Evolutionary conservation across 1,140 invertebrate species (phyloP).

Genomic region (Bombus confusus): DNA sequence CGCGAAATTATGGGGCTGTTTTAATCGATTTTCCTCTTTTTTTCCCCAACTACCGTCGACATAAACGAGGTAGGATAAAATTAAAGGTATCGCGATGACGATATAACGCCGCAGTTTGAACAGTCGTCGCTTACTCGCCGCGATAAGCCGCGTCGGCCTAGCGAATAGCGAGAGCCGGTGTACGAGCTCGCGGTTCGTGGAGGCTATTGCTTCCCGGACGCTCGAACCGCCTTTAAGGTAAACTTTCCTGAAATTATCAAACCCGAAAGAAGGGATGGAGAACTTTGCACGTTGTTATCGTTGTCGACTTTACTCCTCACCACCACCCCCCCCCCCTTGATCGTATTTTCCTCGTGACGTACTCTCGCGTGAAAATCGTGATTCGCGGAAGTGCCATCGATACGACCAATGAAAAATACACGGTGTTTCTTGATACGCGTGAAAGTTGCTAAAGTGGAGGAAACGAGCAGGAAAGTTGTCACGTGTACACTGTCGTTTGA

Average conservation of each 20-base stretch:
- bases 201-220: too few species aligned
- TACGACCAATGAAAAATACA: slow-evolving; percentile 52
- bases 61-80: neutral
- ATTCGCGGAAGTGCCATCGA: slow-evolving; percentile 17
- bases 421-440: neutral
- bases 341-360: slow-evolving; percentile 19
- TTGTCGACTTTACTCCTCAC: slow-evolving; percentile 17
- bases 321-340: too few species aligned
- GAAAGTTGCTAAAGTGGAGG: neutral
- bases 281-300: slow-evolving; percentile 54
- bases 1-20: neutral
- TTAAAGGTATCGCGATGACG: neutral
- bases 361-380: neutral
- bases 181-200: too few species aligned
- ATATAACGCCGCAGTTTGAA: slow-evolving; percentile 37
- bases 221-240: too few species aligned
- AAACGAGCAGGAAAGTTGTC: neutral
- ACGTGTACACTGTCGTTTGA: neutral
- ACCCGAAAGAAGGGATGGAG: slow-evolving; percentile 36
- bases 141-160: slow-evolving; percentile 46
- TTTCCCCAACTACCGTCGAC: neutral
- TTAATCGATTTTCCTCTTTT: neutral
- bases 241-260: slow-evolving; percentile 44
- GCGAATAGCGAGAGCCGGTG: too few species aligned
- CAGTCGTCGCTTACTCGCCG: slow-evolving; percentile 44